A percentile compares a stretch with the other conserved stretches of the same genome.
Conservation (phyloP, 2,797 vertebrate genomes). For the Apogon talboti region DNA sequence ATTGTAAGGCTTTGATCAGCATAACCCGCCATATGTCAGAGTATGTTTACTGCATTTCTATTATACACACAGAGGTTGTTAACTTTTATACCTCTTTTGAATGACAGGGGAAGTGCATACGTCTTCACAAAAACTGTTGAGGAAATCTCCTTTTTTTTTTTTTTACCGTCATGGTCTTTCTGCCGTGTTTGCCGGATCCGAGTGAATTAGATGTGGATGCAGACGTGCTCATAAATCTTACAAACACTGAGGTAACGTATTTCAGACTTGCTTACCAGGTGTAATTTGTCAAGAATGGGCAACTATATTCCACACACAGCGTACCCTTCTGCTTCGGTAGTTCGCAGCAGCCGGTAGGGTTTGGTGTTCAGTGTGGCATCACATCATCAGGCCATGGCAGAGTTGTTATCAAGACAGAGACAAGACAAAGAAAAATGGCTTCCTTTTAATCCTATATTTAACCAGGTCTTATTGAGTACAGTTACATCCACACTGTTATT, state of each 20-base stretch:
- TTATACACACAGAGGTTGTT: slow-evolving; percentile 68
- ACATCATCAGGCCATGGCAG: slow-evolving; percentile 27
- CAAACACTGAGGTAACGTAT: slow-evolving; percentile 71
- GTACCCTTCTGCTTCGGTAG: slow-evolving; percentile 39
- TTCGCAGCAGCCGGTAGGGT: slow-evolving; percentile 23
- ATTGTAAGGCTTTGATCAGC: slow-evolving; percentile 61
- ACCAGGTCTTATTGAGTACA: no score
- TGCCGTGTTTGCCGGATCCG: slow-evolving; percentile 70
- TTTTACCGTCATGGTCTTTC: slow-evolving; percentile 52
- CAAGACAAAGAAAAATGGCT: slow-evolving; percentile 3
- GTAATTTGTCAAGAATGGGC: slow-evolving; percentile 73
- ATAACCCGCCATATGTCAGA: slow-evolving; percentile 66
- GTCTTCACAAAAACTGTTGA: slow-evolving; percentile 75
- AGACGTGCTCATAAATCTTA: slow-evolving; percentile 75
- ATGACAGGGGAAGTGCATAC: slow-evolving; percentile 66
- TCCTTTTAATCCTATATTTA: background rate
- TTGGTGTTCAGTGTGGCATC: slow-evolving; percentile 48
- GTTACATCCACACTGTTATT: no score
- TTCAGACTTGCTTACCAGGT: slow-evolving; percentile 75
- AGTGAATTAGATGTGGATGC: slow-evolving; percentile 67
- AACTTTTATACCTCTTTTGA: slow-evolving; percentile 73
- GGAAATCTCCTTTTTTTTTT: slow-evolving; percentile 60
- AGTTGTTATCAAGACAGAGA: slow-evolving; percentile 21
- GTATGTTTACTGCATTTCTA: slow-evolving; percentile 59
- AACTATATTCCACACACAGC: slow-evolving; percentile 52